These are phyloP conservation scores for Forbesichthys papilliferus DNA, from an alignment of 2,113 vertebrate species.

Conservation along the genomic window DNA sequence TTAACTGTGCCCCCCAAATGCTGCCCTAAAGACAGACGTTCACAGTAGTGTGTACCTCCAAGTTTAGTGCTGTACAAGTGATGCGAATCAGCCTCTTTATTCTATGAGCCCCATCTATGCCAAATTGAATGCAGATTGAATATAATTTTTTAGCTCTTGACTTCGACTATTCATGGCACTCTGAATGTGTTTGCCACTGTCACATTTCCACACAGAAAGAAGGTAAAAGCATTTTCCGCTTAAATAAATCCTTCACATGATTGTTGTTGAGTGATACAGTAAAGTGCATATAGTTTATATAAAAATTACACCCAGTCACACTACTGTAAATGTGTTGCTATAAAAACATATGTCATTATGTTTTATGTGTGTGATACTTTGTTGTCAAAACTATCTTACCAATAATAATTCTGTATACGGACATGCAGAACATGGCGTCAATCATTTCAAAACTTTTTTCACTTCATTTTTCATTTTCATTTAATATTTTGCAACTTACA, in stretches of 20 bases:
- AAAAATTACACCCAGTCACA: not conserved
- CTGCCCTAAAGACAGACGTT: conserved; percentile 78
- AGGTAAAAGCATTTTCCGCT: conserved; percentile 79
- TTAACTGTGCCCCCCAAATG: conserved; percentile 77
- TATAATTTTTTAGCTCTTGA: conserved; percentile 98
- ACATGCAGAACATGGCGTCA: not conserved
- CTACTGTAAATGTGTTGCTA: conserved; percentile 13
- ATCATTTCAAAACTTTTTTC: not conserved
- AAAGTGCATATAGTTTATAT: not conserved
- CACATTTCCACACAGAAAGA: conserved; percentile 84
- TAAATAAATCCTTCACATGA: conserved; percentile 50
- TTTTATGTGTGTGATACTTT: not conserved
- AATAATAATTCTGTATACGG: not conserved
- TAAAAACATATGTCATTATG: not conserved
- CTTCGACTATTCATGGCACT: conserved; percentile 89
- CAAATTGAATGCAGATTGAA: conserved; percentile 98
- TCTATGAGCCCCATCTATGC: conserved; percentile 93
- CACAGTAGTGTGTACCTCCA: conserved; percentile 84
- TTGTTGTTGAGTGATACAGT: conserved; percentile 38
- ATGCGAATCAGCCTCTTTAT: conserved; percentile 93
- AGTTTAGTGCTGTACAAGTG: conserved; percentile 94
- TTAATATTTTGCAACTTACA: no score
- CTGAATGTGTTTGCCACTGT: conserved; percentile 79
- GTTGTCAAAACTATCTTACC: not conserved
- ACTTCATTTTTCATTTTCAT: no score